Evolutionary conservation across 2,113 vertebrate species (phyloP), one percentile per base, ranked within the genome.

Genomic region (Atrichornis clamosus): DNA sequence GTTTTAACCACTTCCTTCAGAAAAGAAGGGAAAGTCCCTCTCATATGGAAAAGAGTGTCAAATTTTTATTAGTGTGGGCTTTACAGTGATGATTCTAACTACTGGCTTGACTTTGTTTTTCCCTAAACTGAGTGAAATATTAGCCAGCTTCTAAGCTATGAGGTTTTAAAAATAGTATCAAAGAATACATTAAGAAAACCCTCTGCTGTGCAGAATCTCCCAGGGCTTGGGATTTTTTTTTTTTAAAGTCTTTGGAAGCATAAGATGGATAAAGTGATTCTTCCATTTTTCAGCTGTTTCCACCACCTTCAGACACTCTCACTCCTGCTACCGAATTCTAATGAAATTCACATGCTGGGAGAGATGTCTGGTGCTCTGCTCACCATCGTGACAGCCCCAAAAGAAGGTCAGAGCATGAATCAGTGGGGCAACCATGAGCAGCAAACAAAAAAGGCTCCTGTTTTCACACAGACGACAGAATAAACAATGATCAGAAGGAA

Each of bases 11-110:
- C 95, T 96, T 97, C 91, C 89, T 88, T 79, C 97, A 89, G 93
- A 90, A 97, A 94, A 91, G 77, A 83, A 97, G 91, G 89, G 97
- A 97, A 97, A 95, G 97, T 95, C 90, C 92, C 93, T 93, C 69
- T 96, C 91, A 80, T 74, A 90, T 79, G 87, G 95, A 96, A 97
- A 93, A 97, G 8, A 95, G 95, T 92, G 91, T 96, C 92, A 91
- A 85, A 93, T 95, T 93, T 80, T 89, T 89, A 87, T 95, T 93
- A 95, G 79, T 13, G 30, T 70, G 76, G 90, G 84, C 94, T 92
- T 95, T 95, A 75, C 70, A 68, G 60, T 44, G 72, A 85, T 58
- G 80, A 94, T 85, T 94, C 87, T 53, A 95, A 63, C 62, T 58
- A 91, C 49, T 73, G 62, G 89, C 74, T 85, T 93, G 96, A 89